These are phyloP conservation scores for Bradypodion pumilum DNA, from an alignment of 2,797 vertebrate genomes.

Conservation along the genomic window DNA sequence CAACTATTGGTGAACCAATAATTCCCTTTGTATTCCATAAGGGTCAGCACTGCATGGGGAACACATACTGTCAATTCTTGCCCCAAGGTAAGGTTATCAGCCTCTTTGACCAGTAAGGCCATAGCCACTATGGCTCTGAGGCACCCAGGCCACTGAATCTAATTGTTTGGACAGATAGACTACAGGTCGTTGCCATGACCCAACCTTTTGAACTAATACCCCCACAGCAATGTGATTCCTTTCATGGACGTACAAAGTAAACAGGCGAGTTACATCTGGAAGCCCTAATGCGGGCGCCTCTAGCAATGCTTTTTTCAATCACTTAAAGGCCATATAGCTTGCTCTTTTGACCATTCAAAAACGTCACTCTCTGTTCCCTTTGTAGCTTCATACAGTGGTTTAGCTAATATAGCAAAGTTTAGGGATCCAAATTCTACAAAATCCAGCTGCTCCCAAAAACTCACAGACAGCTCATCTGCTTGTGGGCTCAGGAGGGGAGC, in stretches of 20 bases:
- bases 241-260: neutral
- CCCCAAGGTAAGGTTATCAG: neutral
- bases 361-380: too few species aligned
- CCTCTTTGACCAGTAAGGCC: neutral
- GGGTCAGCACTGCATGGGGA: neutral
- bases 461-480: too few species aligned
- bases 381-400: too few species aligned
- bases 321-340: too few species aligned
- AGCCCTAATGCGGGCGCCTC: neutral
- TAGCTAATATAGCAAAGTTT: too few species aligned
- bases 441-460: too few species aligned
- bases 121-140: rapidly evolving
- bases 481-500: too few species aligned
- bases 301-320: neutral
- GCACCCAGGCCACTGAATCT: neutral
- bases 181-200: neutral
- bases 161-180: neutral
- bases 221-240: neutral
- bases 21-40: neutral
- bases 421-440: too few species aligned
- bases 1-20: neutral
- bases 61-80: neutral
- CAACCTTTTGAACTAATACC: neutral
- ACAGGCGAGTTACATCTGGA: neutral
- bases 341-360: too few species aligned